Conservation (phyloP, 1,140 invertebrate species). For the Neotoxoptera formosana region DNA sequence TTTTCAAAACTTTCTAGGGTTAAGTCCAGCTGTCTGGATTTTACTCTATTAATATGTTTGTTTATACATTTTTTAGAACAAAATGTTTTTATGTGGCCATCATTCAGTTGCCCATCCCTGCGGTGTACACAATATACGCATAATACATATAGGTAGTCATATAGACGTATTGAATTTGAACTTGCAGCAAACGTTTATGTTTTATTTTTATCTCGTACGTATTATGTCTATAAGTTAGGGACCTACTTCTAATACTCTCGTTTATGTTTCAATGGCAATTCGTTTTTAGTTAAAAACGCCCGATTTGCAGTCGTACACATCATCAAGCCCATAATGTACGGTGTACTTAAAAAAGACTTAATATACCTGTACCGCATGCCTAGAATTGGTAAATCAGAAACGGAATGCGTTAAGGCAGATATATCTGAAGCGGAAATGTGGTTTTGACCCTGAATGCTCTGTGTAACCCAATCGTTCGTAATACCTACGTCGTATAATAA, state of each 20-base stretch:
- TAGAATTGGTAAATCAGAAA: constrained; percentile 10
- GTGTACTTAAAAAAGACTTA: background rate
- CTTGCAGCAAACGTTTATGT: background rate
- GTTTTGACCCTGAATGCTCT: constrained; percentile 12
- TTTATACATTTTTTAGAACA: too few relatives aligned
- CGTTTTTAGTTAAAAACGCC: background rate
- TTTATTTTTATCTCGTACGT: background rate
- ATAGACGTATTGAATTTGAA: background rate
- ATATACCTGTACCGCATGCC: background rate
- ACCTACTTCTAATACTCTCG: background rate
- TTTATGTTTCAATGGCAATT: background rate
- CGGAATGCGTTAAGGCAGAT: background rate
- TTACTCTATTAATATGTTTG: too few relatives aligned
- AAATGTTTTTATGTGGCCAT: too few relatives aligned
- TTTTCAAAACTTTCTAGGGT: background rate
- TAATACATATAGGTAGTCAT: background rate
- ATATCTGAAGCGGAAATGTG: background rate
- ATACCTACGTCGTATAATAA: constrained; percentile 6
- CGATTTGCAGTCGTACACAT: background rate
- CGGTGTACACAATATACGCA: too few relatives aligned
- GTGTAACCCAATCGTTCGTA: background rate
- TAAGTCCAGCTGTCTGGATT: too few relatives aligned
- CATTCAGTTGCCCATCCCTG: too few relatives aligned
- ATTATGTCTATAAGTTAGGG: background rate
- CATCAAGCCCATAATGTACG: background rate